phyloP scores from a whole-genome alignment of 2,888 invertebrate species.

The Anthoptus insignis region DNA sequence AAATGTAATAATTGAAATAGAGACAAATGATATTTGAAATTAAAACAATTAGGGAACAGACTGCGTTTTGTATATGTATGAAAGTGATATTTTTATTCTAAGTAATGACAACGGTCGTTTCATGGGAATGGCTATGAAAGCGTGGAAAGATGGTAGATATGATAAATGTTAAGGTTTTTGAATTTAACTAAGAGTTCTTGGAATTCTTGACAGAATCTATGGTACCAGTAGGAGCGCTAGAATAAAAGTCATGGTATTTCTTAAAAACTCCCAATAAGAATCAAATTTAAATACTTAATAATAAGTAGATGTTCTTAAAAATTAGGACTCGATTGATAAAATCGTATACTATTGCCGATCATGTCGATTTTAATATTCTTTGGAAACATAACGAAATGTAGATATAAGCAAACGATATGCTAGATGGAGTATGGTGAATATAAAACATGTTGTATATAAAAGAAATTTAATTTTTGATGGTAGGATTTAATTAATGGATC shows the following conservation, averaged over 20 bases:
- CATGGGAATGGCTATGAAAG: constrained; percentile 38
- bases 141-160: constrained; percentile 21
- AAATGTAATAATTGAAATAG: constrained; percentile 38
- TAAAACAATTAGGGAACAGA: constrained; percentile 38
- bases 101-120: constrained; percentile 32
- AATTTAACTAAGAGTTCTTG: constrained; percentile 36
- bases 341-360: constrained; percentile 3
- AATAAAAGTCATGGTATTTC: not conserved
- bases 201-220: constrained; percentile 39
- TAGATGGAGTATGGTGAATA: constrained; percentile 8
- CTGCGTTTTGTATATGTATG: constrained; percentile 42
- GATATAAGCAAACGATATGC: constrained; percentile 17
- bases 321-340: not conserved
- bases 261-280: too few relatives aligned
- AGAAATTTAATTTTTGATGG: constrained; percentile 70
- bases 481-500: not conserved
- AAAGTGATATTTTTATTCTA: constrained; percentile 48
- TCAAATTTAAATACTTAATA: too few relatives aligned
- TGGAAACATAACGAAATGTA: not conserved
- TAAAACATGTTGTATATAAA: constrained; percentile 62
- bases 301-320: not conserved
- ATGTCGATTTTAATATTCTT: not conserved
- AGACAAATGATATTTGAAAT: constrained; percentile 7
- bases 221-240: constrained; percentile 7
- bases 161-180: constrained; percentile 16